Percentiles rank a stretch among this genome's conserved stretches.
Conservation (phyloP, 1,140 invertebrate species). For the Drosophila gunungcola region DNA sequence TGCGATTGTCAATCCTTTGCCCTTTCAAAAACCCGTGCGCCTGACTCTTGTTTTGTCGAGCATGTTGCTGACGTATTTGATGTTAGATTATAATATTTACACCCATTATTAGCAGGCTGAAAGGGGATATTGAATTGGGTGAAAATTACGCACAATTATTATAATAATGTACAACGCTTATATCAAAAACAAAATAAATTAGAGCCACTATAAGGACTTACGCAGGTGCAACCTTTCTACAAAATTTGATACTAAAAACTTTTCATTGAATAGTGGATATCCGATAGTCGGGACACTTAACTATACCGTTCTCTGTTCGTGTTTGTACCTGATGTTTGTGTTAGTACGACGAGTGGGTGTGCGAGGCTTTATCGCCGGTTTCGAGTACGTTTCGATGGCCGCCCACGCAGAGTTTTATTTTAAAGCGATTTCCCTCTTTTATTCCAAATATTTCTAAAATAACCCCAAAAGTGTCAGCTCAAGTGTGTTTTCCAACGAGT, state of each 20-base stretch:
- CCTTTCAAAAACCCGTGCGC: no score
- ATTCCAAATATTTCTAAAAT: conserved; percentile 27
- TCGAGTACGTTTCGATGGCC: conserved; percentile 26
- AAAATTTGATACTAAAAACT: no score
- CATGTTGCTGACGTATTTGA: conserved; percentile 23
- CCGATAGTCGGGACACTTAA: neutral
- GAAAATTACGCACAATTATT: no score
- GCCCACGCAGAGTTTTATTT: conserved; percentile 18
- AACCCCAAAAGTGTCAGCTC: conserved; percentile 10
- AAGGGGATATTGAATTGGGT: no score
- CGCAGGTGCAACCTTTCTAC: no score
- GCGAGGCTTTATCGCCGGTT: conserved; percentile 12
- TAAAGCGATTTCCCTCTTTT: conserved; percentile 11
- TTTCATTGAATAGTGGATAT: neutral
- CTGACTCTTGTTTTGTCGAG: conserved; percentile 4
- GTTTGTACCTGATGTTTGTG: conserved; percentile 1
- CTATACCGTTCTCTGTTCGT: no score
- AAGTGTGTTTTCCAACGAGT: neutral
- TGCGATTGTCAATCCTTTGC: no score
- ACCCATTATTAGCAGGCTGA: neutral
- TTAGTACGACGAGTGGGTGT: neutral
- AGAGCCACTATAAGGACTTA: neutral
- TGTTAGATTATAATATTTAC: conserved; percentile 24
- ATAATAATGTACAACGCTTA: no score
- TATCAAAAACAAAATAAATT: no score